phyloP scores from a whole-genome alignment of 2,113 vertebrate genomes.

The Callopanchax toddi region DNA sequence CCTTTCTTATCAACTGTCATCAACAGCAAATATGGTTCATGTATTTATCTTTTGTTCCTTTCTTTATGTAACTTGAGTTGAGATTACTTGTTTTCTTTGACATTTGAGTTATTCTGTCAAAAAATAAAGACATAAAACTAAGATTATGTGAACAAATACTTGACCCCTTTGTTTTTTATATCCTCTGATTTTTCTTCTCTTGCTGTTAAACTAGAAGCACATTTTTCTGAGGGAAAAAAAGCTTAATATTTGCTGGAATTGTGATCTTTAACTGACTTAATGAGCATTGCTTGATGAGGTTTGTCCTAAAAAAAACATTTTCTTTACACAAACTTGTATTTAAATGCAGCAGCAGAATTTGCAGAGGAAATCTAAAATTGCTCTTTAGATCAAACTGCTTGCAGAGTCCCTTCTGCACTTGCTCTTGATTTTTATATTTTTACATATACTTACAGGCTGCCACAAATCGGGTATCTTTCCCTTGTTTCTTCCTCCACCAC shows the following conservation, averaged over 20 bases:
- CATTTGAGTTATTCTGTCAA: constrained; percentile 46
- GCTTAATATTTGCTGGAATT: no score
- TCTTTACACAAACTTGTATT: no score
- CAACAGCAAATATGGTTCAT: constrained; percentile 3
- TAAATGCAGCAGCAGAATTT: no score
- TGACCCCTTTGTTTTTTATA: neutral
- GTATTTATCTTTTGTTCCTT: constrained; percentile 47
- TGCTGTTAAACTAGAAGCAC: neutral
- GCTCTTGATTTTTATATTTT: neutral
- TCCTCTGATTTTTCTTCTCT: neutral
- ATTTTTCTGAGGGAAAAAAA: neutral
- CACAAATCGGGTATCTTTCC: constrained; percentile 1
- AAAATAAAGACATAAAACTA: constrained; percentile 60
- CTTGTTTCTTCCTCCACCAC: constrained; percentile 13
- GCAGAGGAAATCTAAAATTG: neutral
- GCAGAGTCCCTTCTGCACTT: neutral
- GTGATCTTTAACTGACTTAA: no score
- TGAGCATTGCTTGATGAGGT: no score
- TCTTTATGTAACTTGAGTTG: constrained; percentile 43
- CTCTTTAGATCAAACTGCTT: neutral
- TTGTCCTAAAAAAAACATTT: no score
- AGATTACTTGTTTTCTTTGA: constrained; percentile 30
- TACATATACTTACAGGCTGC: neutral
- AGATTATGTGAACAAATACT: neutral
- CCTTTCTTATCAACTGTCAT: neutral